A percentile compares a stretch with the other conserved stretches of the same genome.
Conservation (phyloP, 2,113 vertebrate species). For the Chiloscyllium plagiosum region DNA sequence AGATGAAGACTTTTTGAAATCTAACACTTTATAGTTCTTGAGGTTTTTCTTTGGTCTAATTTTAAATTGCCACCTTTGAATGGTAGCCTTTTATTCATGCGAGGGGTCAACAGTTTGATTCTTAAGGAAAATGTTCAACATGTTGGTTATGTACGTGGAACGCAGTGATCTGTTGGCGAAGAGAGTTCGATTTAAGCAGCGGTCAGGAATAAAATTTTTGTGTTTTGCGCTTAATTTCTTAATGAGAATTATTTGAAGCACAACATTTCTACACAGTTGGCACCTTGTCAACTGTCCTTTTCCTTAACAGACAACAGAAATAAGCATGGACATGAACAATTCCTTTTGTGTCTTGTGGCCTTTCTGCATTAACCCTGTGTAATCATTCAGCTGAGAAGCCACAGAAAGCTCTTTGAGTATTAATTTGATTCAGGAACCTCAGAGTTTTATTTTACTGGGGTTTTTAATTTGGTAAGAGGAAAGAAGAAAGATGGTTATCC, state of each 20-base stretch:
- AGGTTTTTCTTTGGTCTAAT: constrained; percentile 18
- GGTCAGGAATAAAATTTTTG: constrained; percentile 30
- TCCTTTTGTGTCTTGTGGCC: neutral
- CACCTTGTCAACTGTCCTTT: neutral
- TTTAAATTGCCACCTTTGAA: constrained; percentile 14
- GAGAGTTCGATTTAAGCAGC: neutral
- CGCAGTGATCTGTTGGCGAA: neutral
- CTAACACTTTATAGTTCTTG: constrained; percentile 35
- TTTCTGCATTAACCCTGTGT: neutral
- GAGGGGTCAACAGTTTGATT: constrained; percentile 4
- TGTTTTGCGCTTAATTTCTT: constrained; percentile 25
- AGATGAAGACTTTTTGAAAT: constrained; percentile 24
- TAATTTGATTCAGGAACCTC: neutral
- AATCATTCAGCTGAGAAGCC: neutral
- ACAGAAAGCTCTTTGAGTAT: neutral
- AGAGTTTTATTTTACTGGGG: neutral
- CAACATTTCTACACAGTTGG: constrained; percentile 18
- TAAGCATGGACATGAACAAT: neutral
- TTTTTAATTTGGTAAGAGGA: neutral
- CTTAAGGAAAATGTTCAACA: constrained; percentile 17
- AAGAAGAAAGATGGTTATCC: neutral
- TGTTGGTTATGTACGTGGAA: constrained; percentile 14
- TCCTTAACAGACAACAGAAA: neutral
- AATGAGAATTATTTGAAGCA: constrained; percentile 34
- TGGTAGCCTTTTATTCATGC: constrained; percentile 12